Conservation (phyloP, 2,113 vertebrate species). For the Synchiropus splendidus region DNA sequence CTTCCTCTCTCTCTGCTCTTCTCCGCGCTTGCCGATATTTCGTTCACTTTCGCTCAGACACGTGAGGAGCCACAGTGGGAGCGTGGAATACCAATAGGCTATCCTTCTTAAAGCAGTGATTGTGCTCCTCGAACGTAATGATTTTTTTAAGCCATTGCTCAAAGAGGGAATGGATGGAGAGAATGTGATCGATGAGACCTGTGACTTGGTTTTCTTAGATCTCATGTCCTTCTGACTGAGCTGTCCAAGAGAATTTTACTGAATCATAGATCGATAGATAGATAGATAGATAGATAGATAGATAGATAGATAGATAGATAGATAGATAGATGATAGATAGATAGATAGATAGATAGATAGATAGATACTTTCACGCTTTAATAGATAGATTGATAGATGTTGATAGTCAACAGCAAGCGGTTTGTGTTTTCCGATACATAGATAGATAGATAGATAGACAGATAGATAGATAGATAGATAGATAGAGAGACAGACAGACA, state of each 20-base stretch:
- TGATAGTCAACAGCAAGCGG: too few species aligned
- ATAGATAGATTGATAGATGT: too few species aligned
- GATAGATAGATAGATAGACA: too few species aligned
- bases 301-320: too few species aligned
- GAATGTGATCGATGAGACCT: conserved; percentile 14
- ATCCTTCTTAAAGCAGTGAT: conserved; percentile 63
- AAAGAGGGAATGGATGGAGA: conserved; percentile 9
- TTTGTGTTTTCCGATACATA: too few species aligned
- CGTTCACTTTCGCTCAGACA: conserved; percentile 60
- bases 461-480: too few species aligned
- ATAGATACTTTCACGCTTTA: too few species aligned
- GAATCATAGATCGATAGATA: too few species aligned
- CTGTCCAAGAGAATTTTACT: conserved; percentile 3
- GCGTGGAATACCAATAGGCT: conserved; percentile 68
- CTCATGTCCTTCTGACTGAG: conserved; percentile 11
- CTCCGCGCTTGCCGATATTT: conserved; percentile 45
- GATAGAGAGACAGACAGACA: too few species aligned
- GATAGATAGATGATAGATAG: too few species aligned
- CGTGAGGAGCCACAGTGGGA: conserved; percentile 50
- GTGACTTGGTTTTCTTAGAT: conserved; percentile 22
- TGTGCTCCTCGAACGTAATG: conserved; percentile 46
- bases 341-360: too few species aligned
- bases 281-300: too few species aligned
- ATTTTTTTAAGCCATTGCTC: conserved; percentile 12
- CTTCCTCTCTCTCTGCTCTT: conserved; percentile 39